Percentiles rank a stretch among this genome's conserved stretches.
These are phyloP conservation scores for Agriopis leucophaearia DNA, from an alignment of 2,888 invertebrate species.

Conservation along the genomic window DNA sequence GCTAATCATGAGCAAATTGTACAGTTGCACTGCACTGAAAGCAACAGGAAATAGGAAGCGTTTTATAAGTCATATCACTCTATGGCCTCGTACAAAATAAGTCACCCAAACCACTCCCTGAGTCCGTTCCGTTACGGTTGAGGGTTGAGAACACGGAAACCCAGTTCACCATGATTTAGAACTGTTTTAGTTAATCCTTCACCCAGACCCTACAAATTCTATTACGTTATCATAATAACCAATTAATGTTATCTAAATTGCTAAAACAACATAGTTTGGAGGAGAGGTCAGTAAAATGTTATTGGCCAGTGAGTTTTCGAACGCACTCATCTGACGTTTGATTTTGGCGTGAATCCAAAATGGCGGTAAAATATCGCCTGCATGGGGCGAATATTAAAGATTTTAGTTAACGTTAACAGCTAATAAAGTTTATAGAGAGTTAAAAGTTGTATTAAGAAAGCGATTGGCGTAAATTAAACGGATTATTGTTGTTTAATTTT, in stretches of 20 bases:
- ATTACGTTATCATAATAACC: conserved; percentile 35
- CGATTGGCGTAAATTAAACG: conserved; percentile 20
- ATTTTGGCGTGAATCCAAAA: conserved; percentile 45
- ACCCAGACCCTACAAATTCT: conserved; percentile 26
- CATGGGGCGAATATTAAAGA: conserved; percentile 19
- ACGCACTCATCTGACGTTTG: conserved; percentile 43
- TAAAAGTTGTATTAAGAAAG: conserved; percentile 27
- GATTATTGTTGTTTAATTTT: conserved; percentile 24
- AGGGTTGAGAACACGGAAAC: conserved; percentile 30
- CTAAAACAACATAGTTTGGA: conserved; percentile 36
- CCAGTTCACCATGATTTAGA: conserved; percentile 12
- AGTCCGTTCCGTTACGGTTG: neutral
- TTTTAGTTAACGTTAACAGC: conserved; percentile 28
- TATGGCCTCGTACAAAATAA: neutral
- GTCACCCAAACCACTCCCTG: neutral
- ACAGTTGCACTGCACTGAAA: too few species aligned
- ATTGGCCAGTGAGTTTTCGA: conserved; percentile 10
- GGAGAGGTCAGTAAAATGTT: conserved; percentile 30
- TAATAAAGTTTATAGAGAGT: conserved; percentile 28
- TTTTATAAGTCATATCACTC: too few species aligned
- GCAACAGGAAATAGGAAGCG: too few species aligned
- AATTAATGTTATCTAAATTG: conserved; percentile 46
- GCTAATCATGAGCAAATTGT: too few species aligned
- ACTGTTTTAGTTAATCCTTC: conserved; percentile 31
- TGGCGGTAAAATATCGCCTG: conserved; percentile 37